These are phyloP conservation scores for Drosophila cracens DNA, from an alignment of 2,888 invertebrate genomes.

Conservation along the genomic window DNA sequence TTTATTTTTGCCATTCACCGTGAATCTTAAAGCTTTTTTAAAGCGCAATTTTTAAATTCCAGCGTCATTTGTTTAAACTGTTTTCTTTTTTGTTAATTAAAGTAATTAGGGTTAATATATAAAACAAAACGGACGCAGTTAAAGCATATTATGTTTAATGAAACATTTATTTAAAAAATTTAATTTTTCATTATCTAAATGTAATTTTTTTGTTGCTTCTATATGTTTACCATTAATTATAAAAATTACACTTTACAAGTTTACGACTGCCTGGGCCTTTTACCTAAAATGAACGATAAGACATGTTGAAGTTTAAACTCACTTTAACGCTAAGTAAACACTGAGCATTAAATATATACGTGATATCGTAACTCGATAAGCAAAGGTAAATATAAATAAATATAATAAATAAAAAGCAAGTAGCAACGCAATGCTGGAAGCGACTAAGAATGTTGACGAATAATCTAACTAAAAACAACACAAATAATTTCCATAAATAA, in stretches of 20 bases:
- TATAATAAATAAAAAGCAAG: slow-evolving; percentile 26
- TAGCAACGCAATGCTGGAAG: slow-evolving; percentile 14
- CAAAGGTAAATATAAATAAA: slow-evolving; percentile 40
- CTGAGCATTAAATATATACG: slow-evolving; percentile 26
- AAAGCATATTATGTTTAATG: not conserved
- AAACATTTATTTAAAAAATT: not conserved
- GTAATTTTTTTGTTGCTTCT: not conserved
- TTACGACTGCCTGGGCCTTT: not conserved
- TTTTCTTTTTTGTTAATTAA: not conserved
- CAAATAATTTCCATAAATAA: slow-evolving; percentile 33
- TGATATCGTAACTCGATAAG: slow-evolving; percentile 56
- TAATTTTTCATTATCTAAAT: not conserved
- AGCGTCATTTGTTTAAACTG: not conserved
- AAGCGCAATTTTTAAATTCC: slow-evolving; percentile 31
- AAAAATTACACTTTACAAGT: not conserved
- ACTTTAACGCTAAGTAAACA: slow-evolving; percentile 41
- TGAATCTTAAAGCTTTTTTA: slow-evolving; percentile 36
- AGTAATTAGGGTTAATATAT: not conserved
- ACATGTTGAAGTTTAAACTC: slow-evolving; percentile 53
- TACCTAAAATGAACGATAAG: slow-evolving; percentile 42
- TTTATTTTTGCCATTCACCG: slow-evolving; percentile 50
- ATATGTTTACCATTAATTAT: not conserved
- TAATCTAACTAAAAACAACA: slow-evolving; percentile 2
- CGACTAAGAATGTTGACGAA: slow-evolving; percentile 17
- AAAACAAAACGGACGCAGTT: not conserved